A percentile compares a stretch with the other conserved stretches of the same genome.
Evolutionary conservation across 2,888 invertebrate species (phyloP).

Genomic region (Trilocha varians): DNA sequence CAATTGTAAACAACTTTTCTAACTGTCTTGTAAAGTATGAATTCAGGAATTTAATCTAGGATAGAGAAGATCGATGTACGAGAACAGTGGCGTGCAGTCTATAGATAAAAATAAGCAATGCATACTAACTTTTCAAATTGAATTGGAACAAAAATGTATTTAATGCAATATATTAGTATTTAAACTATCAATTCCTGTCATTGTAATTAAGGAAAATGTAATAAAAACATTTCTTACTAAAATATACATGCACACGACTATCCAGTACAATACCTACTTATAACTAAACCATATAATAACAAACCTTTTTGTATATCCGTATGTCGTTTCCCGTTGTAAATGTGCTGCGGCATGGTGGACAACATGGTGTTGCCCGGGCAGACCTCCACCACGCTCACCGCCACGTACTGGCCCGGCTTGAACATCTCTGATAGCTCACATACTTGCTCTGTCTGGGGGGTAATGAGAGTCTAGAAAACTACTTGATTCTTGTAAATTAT

Average conservation of each 20-base stretch:
- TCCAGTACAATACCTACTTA: background rate
- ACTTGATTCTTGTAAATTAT: background rate
- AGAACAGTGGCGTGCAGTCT: too few relatives aligned
- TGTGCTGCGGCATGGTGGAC: constrained; percentile 75
- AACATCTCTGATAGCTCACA: constrained; percentile 54
- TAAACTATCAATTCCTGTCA: too few relatives aligned
- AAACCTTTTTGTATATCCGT: constrained; percentile 70
- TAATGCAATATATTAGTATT: too few relatives aligned
- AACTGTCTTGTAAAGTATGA: too few relatives aligned
- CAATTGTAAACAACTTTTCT: too few relatives aligned
- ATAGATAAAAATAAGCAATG: too few relatives aligned
- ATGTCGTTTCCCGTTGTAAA: constrained; percentile 68
- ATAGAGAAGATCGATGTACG: too few relatives aligned
- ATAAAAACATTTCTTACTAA: too few relatives aligned
- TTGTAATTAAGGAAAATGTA: too few relatives aligned
- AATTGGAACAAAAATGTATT: too few relatives aligned
- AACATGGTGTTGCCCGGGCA: constrained; percentile 53
- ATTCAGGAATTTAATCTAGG: too few relatives aligned
- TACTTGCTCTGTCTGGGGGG: constrained; percentile 40
- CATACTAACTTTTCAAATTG: too few relatives aligned
- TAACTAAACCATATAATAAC: background rate
- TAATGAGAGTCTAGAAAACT: background rate
- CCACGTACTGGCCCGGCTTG: constrained; percentile 74
- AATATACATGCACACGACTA: background rate
- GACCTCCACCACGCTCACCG: constrained; percentile 66